phyloP scores from a whole-genome alignment of 2,113 vertebrate genomes.

The Pseudois nayaur region DNA sequence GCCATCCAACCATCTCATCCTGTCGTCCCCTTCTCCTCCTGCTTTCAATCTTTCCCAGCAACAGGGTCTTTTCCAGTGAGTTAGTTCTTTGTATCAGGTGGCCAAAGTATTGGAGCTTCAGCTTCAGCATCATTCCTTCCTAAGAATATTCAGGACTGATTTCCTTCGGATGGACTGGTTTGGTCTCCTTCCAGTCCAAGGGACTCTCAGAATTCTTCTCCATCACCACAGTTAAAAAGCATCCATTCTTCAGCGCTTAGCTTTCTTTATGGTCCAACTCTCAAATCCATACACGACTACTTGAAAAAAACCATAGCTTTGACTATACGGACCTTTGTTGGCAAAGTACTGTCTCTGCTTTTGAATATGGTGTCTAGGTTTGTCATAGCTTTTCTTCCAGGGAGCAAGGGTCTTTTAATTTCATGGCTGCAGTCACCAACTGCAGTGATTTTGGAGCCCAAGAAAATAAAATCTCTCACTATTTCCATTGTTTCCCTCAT shows the following conservation, averaged over 20 bases:
- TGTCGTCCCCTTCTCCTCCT: not conserved
- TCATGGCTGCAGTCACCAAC: not conserved
- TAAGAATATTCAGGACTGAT: not conserved
- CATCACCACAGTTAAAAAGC: not conserved
- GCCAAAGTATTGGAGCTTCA: not conserved
- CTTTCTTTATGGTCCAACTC: not conserved
- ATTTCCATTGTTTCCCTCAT: not conserved
- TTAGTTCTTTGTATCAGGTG: not conserved
- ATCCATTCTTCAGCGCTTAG: not conserved
- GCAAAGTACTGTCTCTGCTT: not conserved
- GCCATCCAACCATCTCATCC: not conserved
- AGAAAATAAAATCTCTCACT: not conserved
- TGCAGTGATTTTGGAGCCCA: not conserved
- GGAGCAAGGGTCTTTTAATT: not conserved
- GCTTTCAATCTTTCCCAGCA: not conserved
- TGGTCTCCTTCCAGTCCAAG: not conserved
- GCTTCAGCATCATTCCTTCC: not conserved
- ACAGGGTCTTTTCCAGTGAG: not conserved
- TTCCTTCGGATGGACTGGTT: not conserved
- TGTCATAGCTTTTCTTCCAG: not conserved
- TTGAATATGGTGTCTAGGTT: not conserved
- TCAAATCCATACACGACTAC: not conserved
- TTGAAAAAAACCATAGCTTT: not conserved
- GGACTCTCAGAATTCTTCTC: not conserved
- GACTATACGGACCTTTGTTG: not conserved